Percentiles rank a stretch among this genome's conserved stretches.
Conservation (phyloP, 1,140 invertebrate species). For the Drosophila busckii region DNA sequence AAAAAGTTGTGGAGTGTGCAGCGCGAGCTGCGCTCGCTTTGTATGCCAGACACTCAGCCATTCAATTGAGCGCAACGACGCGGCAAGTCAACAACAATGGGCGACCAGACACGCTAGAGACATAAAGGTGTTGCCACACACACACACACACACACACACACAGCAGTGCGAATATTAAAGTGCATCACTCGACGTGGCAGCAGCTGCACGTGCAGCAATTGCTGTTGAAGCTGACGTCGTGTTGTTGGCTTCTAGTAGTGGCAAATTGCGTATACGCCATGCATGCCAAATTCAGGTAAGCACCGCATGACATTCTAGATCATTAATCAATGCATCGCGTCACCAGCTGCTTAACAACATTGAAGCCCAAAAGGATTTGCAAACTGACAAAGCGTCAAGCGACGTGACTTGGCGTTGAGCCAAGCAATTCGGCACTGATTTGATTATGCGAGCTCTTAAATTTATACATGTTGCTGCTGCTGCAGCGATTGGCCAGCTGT, state of each 20-base stretch:
- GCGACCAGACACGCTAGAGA: not conserved
- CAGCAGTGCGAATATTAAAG: conserved; percentile 35
- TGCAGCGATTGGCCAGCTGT: conserved; percentile 13
- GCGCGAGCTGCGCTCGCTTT: not conserved
- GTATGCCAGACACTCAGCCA: not conserved
- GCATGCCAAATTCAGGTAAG: conserved; percentile 21
- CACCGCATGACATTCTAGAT: conserved; percentile 18
- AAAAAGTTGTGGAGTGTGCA: not conserved
- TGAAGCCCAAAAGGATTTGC: conserved; percentile 22
- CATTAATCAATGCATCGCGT: conserved; percentile 55
- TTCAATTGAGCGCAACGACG: conserved; percentile 37
- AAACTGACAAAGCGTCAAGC: conserved; percentile 8
- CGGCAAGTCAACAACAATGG: conserved; percentile 24
- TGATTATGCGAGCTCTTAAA: conserved; percentile 38
- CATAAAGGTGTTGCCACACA: conserved; percentile 44
- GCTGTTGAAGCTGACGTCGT: conserved; percentile 18
- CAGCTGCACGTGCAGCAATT: conserved; percentile 21
- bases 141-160: too few species aligned
- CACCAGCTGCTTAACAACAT: not conserved
- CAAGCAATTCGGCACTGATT: conserved; percentile 29
- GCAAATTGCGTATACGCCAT: conserved; percentile 48
- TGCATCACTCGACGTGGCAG: conserved; percentile 12
- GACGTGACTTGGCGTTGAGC: conserved; percentile 25
- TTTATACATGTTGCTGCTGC: conserved; percentile 18
- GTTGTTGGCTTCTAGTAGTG: conserved; percentile 8